These are phyloP conservation scores for Drosophila rubida DNA, from an alignment of 2,888 invertebrate genomes.

Conservation along the genomic window DNA sequence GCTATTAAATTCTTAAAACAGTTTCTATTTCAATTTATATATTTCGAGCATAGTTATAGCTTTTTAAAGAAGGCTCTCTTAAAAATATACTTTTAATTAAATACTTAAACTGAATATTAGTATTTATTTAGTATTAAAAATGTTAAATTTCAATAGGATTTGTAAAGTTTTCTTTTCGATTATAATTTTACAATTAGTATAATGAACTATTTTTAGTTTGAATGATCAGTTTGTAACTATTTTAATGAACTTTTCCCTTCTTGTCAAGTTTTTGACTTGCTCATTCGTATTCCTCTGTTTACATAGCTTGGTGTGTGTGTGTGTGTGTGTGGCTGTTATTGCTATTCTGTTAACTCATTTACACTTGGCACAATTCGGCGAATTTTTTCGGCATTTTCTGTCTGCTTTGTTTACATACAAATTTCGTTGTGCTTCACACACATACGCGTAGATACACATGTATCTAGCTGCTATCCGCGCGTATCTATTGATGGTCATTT, in stretches of 20 bases:
- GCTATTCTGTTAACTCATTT: conserved; percentile 54
- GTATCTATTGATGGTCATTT: conserved; percentile 55
- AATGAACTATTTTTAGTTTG: too few species aligned
- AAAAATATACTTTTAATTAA: too few species aligned
- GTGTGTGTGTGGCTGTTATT: conserved; percentile 23
- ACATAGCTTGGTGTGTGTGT: conserved; percentile 4
- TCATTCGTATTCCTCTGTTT: neutral
- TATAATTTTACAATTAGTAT: too few species aligned
- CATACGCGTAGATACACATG: conserved; percentile 12
- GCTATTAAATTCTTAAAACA: neutral
- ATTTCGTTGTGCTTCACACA: conserved; percentile 12
- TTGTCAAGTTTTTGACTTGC: neutral
- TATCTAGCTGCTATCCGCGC: neutral
- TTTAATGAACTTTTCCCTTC: neutral
- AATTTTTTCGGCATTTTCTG: conserved; percentile 41
- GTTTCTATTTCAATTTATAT: too few species aligned
- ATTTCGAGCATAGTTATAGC: too few species aligned
- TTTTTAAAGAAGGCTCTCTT: too few species aligned
- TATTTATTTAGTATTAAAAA: too few species aligned
- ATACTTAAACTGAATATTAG: too few species aligned
- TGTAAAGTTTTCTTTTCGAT: too few species aligned
- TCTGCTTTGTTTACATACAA: conserved; percentile 47
- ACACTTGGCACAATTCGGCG: conserved; percentile 72
- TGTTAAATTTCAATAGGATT: too few species aligned
- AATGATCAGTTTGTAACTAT: too few species aligned